Conservation (phyloP, 64 coral and sea anemone genomes). For the Stylophora pistillata region DNA sequence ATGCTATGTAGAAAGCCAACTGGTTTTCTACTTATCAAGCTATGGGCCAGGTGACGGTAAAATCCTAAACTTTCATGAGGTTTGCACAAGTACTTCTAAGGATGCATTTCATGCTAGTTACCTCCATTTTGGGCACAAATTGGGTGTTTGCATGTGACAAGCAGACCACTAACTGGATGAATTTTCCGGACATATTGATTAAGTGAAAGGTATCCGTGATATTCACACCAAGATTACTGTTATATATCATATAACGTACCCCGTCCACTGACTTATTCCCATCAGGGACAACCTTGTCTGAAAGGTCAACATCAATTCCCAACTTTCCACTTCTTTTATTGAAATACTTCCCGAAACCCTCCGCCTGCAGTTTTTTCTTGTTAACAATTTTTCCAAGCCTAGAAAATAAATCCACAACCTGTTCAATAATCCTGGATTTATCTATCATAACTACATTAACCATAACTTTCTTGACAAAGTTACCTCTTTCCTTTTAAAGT, state of each 20-base stretch:
- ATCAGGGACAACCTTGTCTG: not conserved
- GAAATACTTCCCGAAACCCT: slow-evolving; percentile 76
- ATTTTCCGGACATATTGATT: no score
- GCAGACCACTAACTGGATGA: no score
- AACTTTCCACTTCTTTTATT: not conserved
- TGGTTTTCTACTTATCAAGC: no score
- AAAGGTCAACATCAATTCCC: not conserved
- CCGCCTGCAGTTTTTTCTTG: slow-evolving; percentile 62
- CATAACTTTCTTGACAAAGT: not conserved
- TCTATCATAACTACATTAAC: not conserved
- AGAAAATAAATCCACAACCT: not conserved
- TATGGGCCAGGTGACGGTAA: no score
- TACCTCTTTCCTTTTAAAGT: slow-evolving; percentile 97
- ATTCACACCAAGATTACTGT: no score
- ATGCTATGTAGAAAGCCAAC: no score
- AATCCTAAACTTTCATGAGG: no score
- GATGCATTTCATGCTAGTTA: no score
- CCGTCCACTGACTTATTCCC: not conserved
- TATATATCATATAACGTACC: not conserved
- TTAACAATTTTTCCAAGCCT: slow-evolving; percentile 93
- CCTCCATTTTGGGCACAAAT: no score
- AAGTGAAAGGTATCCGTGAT: no score
- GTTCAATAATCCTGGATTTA: not conserved
- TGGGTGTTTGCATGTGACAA: no score
- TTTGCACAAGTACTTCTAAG: no score